A percentile compares a stretch with the other conserved stretches of the same genome.
Evolutionary conservation across 2,797 vertebrate genomes (phyloP).

Genomic region (Rhincodon typus): DNA sequence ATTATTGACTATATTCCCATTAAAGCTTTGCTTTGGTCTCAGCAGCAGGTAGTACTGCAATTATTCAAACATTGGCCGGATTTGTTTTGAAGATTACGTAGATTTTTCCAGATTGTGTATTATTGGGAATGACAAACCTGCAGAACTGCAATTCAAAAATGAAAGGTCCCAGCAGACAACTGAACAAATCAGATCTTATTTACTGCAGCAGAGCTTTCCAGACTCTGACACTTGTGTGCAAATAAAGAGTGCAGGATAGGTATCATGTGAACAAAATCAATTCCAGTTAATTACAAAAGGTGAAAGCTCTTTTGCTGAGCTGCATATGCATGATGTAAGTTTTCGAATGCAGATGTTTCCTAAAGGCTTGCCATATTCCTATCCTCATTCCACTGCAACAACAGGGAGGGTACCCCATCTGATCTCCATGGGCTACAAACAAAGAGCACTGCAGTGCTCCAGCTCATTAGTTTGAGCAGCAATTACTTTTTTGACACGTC

Average conservation of each 20-base stretch:
- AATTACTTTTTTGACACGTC: not conserved
- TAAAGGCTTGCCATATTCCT: not conserved
- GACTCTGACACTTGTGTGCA: not conserved
- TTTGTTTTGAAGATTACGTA: not conserved
- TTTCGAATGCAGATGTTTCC: slow-evolving; percentile 3
- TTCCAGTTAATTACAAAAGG: slow-evolving; percentile 19
- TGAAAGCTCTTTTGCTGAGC: not conserved
- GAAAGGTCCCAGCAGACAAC: not conserved
- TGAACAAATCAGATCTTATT: not conserved
- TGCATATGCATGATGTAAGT: not conserved
- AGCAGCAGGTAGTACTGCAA: not conserved
- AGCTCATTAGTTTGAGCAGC: not conserved
- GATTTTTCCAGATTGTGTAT: not conserved
- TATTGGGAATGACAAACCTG: not conserved
- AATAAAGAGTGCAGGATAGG: not conserved
- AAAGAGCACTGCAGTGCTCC: not conserved
- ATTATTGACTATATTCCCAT: not conserved
- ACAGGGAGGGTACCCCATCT: not conserved
- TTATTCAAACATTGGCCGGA: not conserved
- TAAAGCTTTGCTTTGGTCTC: not conserved
- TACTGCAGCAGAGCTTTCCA: not conserved
- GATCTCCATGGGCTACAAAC: not conserved
- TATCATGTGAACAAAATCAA: slow-evolving; percentile 17
- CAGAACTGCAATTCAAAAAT: not conserved
- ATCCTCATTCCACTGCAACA: not conserved